phyloP scores from a whole-genome alignment of 1,140 invertebrate genomes.

The Polyergus mexicanus region DNA sequence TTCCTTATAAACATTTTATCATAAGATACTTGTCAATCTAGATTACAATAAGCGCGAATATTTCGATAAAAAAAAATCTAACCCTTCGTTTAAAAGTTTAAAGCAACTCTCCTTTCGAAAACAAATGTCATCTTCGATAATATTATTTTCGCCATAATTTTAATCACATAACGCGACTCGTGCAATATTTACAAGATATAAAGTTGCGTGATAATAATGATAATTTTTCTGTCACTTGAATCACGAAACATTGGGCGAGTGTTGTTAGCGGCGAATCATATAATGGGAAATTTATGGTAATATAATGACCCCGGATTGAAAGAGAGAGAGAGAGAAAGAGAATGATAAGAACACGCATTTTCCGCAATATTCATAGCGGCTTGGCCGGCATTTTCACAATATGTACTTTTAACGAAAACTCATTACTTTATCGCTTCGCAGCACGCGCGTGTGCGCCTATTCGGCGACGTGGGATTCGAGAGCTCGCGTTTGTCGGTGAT shows the following conservation, averaged over 20 bases:
- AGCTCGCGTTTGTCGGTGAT: conserved; percentile 31
- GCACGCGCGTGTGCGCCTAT: conserved; percentile 5
- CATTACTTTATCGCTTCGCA: conserved; percentile 51
- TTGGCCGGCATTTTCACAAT: conserved; percentile 57
- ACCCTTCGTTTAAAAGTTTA: conserved; percentile 4
- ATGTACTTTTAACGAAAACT: conserved; percentile 43
- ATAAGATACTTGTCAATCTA: too few relatives aligned
- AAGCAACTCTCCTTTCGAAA: neutral
- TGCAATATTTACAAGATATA: neutral
- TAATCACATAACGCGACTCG: neutral
- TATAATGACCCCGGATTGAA: conserved; percentile 29
- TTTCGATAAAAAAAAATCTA: neutral
- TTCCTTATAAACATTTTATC: too few relatives aligned
- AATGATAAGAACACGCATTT: neutral
- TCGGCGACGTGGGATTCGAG: conserved; percentile 54
- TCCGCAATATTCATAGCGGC: conserved; percentile 27
- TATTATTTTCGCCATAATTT: conserved; percentile 31
- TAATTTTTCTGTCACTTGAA: conserved; percentile 46
- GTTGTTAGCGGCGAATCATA: conserved; percentile 27
- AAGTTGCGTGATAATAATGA: conserved; percentile 17
- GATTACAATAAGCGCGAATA: too few relatives aligned
- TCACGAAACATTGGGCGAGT: conserved; percentile 32
- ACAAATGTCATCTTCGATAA: neutral
- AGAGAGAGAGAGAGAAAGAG: neutral
- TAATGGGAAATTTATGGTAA: conserved; percentile 53